Percentiles rank a stretch among this genome's conserved stretches.
Evolutionary conservation across 2,888 invertebrate species (phyloP).

Genomic region (Microctonus hyperodae): DNA sequence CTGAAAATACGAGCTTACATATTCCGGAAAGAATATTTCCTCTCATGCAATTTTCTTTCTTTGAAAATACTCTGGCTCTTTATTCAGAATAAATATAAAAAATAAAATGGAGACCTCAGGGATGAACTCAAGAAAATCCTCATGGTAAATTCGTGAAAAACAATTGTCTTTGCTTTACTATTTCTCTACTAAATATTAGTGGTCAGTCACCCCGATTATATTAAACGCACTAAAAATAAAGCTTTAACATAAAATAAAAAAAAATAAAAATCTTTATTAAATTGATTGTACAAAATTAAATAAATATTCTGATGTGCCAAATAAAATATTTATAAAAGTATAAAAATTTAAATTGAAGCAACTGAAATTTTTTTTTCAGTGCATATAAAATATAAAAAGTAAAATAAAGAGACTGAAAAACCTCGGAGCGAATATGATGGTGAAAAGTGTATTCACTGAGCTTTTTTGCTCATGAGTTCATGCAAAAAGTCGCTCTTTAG

Average conservation of each 20-base stretch:
- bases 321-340: too few species aligned
- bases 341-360: too few species aligned
- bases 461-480: not conserved
- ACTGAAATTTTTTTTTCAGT: too few species aligned
- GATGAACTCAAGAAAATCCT: not conserved
- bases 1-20: not conserved
- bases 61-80: not conserved
- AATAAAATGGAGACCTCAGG: not conserved
- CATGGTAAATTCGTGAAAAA: not conserved
- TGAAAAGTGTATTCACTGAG: too few species aligned
- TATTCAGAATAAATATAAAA: not conserved
- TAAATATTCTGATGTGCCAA: too few species aligned
- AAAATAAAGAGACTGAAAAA: too few species aligned
- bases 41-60: not conserved
- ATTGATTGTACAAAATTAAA: too few species aligned
- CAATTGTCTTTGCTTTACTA: not conserved
- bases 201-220: not conserved
- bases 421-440: too few species aligned
- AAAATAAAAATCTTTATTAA: too few species aligned
- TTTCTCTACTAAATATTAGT: not conserved
- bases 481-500: not conserved
- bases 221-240: not conserved
- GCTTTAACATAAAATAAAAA: not conserved
- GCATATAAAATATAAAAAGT: too few species aligned
- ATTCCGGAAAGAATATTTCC: conserved; percentile 7